A percentile compares a stretch with the other conserved stretches of the same genome.
Conservation (phyloP, 2,888 invertebrate species). For the Harpalus rubripes region DNA sequence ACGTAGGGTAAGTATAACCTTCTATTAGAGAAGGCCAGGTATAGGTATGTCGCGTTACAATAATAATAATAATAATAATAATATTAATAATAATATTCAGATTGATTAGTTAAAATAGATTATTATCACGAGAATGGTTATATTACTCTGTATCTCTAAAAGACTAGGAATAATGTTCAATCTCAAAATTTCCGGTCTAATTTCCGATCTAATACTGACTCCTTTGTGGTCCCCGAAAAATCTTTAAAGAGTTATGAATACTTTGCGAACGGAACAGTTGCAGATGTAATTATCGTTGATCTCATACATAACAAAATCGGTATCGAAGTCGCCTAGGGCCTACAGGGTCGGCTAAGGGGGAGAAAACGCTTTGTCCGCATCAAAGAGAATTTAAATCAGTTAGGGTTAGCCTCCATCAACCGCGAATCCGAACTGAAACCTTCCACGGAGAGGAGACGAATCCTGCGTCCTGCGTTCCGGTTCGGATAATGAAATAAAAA, state of each 20-base stretch:
- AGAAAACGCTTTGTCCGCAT: constrained; percentile 57
- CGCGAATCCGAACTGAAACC: constrained; percentile 22
- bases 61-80: no score
- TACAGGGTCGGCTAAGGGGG: constrained; percentile 29
- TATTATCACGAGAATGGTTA: no score
- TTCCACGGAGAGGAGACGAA: neutral
- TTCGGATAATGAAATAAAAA: constrained; percentile 46
- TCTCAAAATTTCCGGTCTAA: neutral
- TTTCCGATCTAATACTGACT: neutral
- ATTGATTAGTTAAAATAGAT: no score
- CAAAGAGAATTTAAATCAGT: constrained; percentile 68
- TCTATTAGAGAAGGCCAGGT: no score
- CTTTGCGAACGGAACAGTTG: neutral
- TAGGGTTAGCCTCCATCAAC: constrained; percentile 39
- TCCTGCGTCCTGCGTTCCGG: no score
- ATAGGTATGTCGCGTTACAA: no score
- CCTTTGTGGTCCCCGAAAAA: neutral
- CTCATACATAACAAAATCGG: constrained; percentile 53
- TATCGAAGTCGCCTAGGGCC: constrained; percentile 30
- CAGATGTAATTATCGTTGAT: constrained; percentile 45
- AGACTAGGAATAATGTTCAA: neutral
- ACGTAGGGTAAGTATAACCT: no score
- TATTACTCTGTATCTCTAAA: no score
- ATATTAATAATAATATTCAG: no score
- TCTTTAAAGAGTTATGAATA: constrained; percentile 3